Base-by-base conservation (phyloP, 2,113 vertebrate species). In the Silurus glanis region DNA sequence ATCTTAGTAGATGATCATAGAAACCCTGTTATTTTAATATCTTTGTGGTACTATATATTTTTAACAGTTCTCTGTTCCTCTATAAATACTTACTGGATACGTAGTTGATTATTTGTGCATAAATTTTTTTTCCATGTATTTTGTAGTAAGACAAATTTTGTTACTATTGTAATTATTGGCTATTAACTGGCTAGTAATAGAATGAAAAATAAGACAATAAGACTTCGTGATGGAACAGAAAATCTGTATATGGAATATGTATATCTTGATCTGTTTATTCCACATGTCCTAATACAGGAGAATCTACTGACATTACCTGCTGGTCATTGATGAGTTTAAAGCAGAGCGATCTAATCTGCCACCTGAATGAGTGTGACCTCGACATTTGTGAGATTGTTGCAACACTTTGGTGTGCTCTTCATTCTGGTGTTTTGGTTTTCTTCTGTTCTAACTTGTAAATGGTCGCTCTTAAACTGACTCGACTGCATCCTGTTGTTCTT, bases 401-500 rank as follows among this genome's bases (percentile, higher is more conserved):
- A 82, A 89, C 58, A 6, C 83, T 92, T 17, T 95, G 94, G 94
- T 94, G 90, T 90, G 69, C 9, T 72, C 56, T 12, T 25, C 47
- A 51, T 86, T 59, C 16, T 59, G 55, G 23, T 17, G 59, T 19
- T 59, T 80, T 56, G 58, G 55, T 45, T 61, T 37, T 37, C 37
- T 37, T 37, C 37, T 4, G 1, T 61, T 80, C 19, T 61, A 61
- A 61, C 51, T 47, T 47, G 76, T 28, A 58, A 58, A 58, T 28
- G 28, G 25, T 64, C 14, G 2, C 23, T 45, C 79, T 23, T 45
- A 2, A 66, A 64, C 25, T 12, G 2, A 51, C 21, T 58, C 8
- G 10, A 23, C 16, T 58, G 17, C 25, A 83, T 56, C 19, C 12
- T 67, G 37, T 55, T 72, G 9, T 45, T 37, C 37, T 37, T 1